Conservation (phyloP, 2,113 vertebrate genomes). For the Shinisaurus crocodilurus region DNA sequence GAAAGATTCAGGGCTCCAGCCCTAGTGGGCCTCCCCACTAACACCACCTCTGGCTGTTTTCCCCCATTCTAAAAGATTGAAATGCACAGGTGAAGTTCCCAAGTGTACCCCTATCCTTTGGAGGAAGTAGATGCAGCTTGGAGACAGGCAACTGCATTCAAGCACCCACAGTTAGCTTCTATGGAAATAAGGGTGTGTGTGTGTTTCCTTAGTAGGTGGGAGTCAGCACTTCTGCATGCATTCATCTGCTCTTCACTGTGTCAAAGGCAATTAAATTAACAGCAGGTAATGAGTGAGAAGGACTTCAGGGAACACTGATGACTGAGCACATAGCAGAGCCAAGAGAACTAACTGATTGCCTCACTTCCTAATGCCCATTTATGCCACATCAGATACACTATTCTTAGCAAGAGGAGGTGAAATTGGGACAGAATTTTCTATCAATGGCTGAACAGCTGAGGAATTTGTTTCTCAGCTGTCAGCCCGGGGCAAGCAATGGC, state of each 20-base stretch:
- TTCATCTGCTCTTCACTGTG: background rate
- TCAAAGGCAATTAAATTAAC: constrained; percentile 32
- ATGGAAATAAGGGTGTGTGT: background rate
- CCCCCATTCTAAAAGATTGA: too few relatives aligned
- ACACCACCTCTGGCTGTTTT: too few relatives aligned
- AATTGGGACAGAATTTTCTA: constrained; percentile 33
- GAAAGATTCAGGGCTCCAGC: too few relatives aligned
- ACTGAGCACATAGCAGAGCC: background rate
- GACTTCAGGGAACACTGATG: background rate
- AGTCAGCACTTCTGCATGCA: background rate
- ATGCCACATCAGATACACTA: background rate
- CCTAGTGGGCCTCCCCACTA: too few relatives aligned
- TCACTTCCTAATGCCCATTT: background rate
- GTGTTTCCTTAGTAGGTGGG: background rate
- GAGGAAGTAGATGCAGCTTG: background rate
- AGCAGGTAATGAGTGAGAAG: background rate
- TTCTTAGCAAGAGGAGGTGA: constrained; percentile 47
- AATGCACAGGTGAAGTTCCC: background rate
- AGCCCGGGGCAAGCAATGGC: background rate
- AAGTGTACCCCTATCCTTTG: background rate
- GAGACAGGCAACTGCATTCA: background rate
- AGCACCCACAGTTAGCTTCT: background rate
- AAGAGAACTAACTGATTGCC: background rate
- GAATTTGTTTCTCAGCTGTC: background rate
- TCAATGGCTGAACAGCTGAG: background rate